Conservation (phyloP, 2,113 vertebrate genomes). For the Peucedramus taeniatus region DNA sequence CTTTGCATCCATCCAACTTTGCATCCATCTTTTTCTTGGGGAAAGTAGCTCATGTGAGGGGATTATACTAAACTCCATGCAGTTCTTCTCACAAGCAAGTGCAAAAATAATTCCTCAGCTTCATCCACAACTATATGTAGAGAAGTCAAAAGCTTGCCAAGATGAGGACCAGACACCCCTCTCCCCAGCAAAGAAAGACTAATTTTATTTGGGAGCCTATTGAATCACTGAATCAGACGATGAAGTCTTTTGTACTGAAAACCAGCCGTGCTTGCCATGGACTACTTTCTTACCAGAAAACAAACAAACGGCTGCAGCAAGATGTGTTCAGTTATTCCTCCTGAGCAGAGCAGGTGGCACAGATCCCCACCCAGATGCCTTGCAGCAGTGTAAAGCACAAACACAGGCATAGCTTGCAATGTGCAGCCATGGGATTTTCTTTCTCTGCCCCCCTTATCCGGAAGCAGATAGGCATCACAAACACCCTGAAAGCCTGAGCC, state of each 20-base stretch:
- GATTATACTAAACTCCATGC: background rate
- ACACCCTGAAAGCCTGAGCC: background rate
- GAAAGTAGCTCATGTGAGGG: background rate
- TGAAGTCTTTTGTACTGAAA: background rate
- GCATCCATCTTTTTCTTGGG: background rate
- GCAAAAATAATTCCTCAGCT: background rate
- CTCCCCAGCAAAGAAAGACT: background rate
- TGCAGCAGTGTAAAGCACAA: background rate
- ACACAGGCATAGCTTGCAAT: background rate
- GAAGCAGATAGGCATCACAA: background rate
- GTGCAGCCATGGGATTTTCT: accelerated
- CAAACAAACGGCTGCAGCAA: background rate
- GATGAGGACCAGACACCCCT: background rate
- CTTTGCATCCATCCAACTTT: background rate
- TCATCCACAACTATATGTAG: background rate
- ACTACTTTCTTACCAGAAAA: background rate
- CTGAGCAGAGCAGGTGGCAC: background rate
- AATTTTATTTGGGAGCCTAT: background rate
- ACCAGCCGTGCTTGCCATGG: background rate
- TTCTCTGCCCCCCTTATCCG: background rate
- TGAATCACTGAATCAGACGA: background rate
- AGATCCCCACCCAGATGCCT: background rate
- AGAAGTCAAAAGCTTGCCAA: background rate
- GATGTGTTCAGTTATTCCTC: background rate
- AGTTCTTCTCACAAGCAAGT: background rate